These are phyloP conservation scores for Eulemur rubriventer DNA, from an alignment of 2,797 vertebrate genomes.

Conservation along the genomic window DNA sequence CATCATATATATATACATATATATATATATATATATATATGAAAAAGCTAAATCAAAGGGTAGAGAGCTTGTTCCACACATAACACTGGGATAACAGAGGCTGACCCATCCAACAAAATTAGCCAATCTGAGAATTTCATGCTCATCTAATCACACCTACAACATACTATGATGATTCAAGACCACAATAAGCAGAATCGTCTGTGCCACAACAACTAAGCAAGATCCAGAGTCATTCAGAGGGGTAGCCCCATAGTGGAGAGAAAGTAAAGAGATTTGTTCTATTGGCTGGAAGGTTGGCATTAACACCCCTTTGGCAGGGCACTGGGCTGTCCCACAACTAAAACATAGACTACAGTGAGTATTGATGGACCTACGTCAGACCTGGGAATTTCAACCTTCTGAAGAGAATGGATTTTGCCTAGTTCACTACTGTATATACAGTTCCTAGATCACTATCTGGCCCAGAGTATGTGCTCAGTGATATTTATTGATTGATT, in stretches of 20 bases:
- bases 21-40: background rate
- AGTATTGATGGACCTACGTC: background rate
- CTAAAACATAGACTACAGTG: background rate
- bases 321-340: background rate
- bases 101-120: background rate
- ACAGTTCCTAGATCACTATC: background rate
- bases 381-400: background rate
- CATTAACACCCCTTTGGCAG: background rate
- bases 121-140: background rate
- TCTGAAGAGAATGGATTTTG: background rate
- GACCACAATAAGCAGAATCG: background rate
- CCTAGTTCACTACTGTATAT: background rate
- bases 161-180: background rate
- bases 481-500: background rate
- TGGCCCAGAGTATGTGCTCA: background rate
- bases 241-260: background rate
- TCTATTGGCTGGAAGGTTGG: background rate
- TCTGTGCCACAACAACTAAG: background rate
- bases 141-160: background rate
- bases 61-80: background rate
- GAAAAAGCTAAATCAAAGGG: background rate
- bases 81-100: background rate
- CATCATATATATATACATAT: background rate
- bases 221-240: background rate
- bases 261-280: background rate